Base-by-base conservation (phyloP, 2,888 invertebrate genomes). In the Scaptomyza reducta region DNA sequence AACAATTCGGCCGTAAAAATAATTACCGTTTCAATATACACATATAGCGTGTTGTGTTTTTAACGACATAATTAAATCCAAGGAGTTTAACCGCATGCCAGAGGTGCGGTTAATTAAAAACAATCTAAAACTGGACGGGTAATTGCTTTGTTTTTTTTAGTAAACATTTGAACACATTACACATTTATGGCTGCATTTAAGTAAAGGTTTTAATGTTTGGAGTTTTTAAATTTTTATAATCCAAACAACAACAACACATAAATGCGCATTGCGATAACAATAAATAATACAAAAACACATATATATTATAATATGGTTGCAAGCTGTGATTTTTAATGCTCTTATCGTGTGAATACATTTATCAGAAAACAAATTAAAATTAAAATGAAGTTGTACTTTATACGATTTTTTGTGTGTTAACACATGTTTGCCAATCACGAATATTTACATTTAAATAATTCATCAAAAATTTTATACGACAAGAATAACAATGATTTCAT, bases 21-120 rank as follows among this genome's bases (percentile, higher is more conserved):
- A 50, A 50, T 50, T 50, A 50, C 38, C 14, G n/a, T 35, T 35
- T 50, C 38, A 25, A 29, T 42, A 45, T 45, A 10, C 13, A 38
- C 13, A 33, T 33, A 3, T 4, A 35, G 29, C n/a, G n/a, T 29
- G 35, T 35, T 35, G 35, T 59, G 7, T 35, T 18, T 59, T 22
- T 7, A 35, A 44, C 22, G 60, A 38, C 29, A n/a, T 14, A 45
- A 45, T 45, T 29, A 40, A 61, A 46, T 40, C 29, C 45, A 31
- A 16, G 18, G 38, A 25, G 29, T 16, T 10, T 11, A 59, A 11
- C n/a, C n/a, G 10, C 10, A 13, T 38, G 25, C 5, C 50, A 38
- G 11, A 38, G 38, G 38, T 38, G 35, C 7, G 14, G 38, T 50
- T 38, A 25, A 38, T 50, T 50, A 38, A 38, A 50, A 45, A 38